Base-by-base conservation (phyloP, 2,113 vertebrate species). In the Hylia prasina region DNA sequence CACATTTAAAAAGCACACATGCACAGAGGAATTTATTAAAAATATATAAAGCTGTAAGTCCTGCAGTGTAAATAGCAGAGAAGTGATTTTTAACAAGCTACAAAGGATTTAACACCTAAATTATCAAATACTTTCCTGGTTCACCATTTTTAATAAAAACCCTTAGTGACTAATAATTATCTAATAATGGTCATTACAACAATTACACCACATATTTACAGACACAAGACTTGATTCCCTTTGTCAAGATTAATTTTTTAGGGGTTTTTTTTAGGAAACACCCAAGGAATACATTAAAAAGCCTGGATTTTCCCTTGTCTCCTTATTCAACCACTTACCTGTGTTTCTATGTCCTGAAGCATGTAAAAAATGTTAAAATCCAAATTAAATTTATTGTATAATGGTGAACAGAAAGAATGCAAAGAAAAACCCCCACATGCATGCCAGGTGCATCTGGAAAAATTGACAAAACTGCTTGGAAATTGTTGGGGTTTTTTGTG, bases 261-360 rank as follows among this genome's bases (percentile, higher is more conserved):
- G 11, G 9, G 0, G 6, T 30, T 4, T 27, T 50, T 58, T 63
- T 80, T 57, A 30, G 6, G 4, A 60, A 73, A 33, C 3, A 50
- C 10, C 22, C 12, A 25, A 79, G 12, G 19, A 31, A 56, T 5
- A 31, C 75, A 61, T 44, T 21, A 12, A 56, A 7, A 51, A 24
- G 6, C 48, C 17, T 3, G 17, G 14, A 13, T 70, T 82, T 63
- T 35, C 17, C 1, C 11, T 28, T 51, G 5, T 30, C 44, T 44
- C 17, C 19, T 30, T 68, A 40, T 40, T 94, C 64, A 44, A 37
- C 40, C 50, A 56, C 98, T 98, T 97, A 98, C 98, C 98, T 98
- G 97, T 35, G 68, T 80, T 92, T 98, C 98, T 87, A 97, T 58
- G 28, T 98, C 98, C 98, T 98, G 98, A 89, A 97, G 98, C 97